Percentiles rank a stretch among this genome's conserved stretches.
These are phyloP conservation scores for Kryphioiulus occultus DNA, from an alignment of 2,888 invertebrate species.

Conservation along the genomic window DNA sequence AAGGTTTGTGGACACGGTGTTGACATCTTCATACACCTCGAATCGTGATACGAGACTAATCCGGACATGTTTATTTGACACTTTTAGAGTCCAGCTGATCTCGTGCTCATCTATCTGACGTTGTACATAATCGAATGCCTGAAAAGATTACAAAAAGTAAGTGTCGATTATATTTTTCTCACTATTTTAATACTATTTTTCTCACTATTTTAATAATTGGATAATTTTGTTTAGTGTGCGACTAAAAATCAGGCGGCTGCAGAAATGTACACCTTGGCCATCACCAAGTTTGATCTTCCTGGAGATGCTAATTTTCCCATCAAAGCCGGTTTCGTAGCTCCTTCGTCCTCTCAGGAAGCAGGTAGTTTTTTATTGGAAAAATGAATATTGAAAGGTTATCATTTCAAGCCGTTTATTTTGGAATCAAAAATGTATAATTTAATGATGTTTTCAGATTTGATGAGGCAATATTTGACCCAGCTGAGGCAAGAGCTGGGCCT, in stretches of 20 bases:
- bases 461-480: slow-evolving; percentile 93
- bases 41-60: too few species aligned
- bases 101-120: slow-evolving; percentile 96
- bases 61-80: too few species aligned
- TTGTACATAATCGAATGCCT: slow-evolving; percentile 97
- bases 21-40: not conserved
- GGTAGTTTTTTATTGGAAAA: too few species aligned
- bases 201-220: too few species aligned
- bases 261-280: slow-evolving; percentile 96
- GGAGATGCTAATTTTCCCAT: slow-evolving; percentile 94
- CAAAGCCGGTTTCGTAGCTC: slow-evolving; percentile 93
- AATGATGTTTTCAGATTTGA: slow-evolving; percentile 71
- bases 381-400: too few species aligned
- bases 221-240: slow-evolving; percentile 71
- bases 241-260: slow-evolving; percentile 85
- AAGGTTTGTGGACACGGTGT: slow-evolving; percentile 73
- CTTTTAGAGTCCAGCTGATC: slow-evolving; percentile 90
- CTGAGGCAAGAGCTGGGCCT: slow-evolving; percentile 93
- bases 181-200: too few species aligned
- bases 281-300: slow-evolving; percentile 94
- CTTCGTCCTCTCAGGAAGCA: slow-evolving; percentile 77
- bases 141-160: slow-evolving; percentile 83
- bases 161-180: not conserved
- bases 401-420: too few species aligned
- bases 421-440: too few species aligned